Percentiles rank a stretch among this genome's conserved stretches.
Evolutionary conservation across 2,113 vertebrate genomes (phyloP).

Genomic region (Ranitomeya imitator): DNA sequence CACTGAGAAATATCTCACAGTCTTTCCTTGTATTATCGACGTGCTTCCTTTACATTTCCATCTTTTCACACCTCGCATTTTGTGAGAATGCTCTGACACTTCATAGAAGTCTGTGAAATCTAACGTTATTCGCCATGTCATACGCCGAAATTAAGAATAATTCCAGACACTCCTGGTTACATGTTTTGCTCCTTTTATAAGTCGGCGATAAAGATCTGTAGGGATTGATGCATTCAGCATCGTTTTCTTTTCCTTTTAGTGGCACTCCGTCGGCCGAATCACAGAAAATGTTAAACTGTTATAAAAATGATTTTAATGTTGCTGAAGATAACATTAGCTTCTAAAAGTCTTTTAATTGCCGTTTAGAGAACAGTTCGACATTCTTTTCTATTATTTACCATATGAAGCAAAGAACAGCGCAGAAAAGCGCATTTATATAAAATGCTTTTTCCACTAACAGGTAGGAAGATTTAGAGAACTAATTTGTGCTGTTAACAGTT

Average conservation of each 20-base stretch:
- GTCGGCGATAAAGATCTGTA: neutral
- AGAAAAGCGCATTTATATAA: conserved; percentile 11
- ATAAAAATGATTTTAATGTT: conserved; percentile 33
- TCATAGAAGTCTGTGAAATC: neutral
- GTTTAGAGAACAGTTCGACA: conserved; percentile 8
- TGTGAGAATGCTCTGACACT: neutral
- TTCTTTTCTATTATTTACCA: conserved; percentile 31
- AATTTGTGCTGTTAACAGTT: conserved; percentile 23
- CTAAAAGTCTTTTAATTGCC: conserved; percentile 42
- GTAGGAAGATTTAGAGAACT: conserved; percentile 12
- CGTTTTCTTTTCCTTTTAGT: conserved; percentile 32
- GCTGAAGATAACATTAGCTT: neutral
- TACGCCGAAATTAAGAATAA: neutral
- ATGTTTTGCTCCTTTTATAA: conserved; percentile 20
- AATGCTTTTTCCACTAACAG: conserved; percentile 21
- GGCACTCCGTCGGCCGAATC: conserved; percentile 11
- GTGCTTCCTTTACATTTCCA: neutral
- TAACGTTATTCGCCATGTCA: neutral
- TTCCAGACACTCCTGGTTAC: neutral
- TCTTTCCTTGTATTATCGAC: neutral
- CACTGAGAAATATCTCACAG: neutral
- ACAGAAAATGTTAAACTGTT: conserved; percentile 7
- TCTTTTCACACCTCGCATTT: conserved; percentile 12
- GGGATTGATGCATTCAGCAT: neutral
- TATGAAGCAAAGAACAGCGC: neutral